Evolutionary conservation across 2,797 vertebrate genomes (phyloP), one percentile per base, ranked within the genome.

Genomic region (Rousettus madagascariensis): DNA sequence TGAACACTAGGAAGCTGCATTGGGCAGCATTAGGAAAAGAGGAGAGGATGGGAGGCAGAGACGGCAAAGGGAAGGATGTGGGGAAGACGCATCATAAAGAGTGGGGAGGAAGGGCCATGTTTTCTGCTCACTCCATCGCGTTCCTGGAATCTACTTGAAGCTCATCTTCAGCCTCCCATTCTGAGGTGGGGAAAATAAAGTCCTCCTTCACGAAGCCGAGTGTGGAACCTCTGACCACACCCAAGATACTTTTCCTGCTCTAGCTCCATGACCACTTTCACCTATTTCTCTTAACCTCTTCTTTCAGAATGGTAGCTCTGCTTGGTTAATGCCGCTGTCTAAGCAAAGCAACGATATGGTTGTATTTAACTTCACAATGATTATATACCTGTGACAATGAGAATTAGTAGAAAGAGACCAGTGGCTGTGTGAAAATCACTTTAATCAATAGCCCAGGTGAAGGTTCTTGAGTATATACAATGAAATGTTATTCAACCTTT

Each of bases 61-160:
- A 49, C 2, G 33, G 5, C 66, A 83, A 92, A 95, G 95, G 96
- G 51, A 85, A 91, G 12, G 9, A 30, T 38, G 83, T 38, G 69
- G 86, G 91, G 30, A 86, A 96, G 89, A 36, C 1, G 4, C 3
- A 4, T 20, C 26, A 36, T 7, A n/a, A 51, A 4, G 10, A 22
- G 7, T 36, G 19, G 36, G 66, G 16, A 57, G 19, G 38, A 1
- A 13, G 10, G 12, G 12, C n/a, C 59, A 11, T 24, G 6, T 41
- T 30, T 75, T 30, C 51, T 16, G 2, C 43, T 78, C 15, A 8
- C 22, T 30, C 57, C 38, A 12, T 72, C 16, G 7, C 2, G 5
- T 41, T 53, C 6, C 46, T 33, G 49, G 55, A 78, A 72, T n/a
- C 20, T 0, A 38, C 19, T 51, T 36, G 24, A 36, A 19, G 24